phyloP scores from a whole-genome alignment of 1,140 invertebrate species.

The Leptestheria dahalacensis region DNA sequence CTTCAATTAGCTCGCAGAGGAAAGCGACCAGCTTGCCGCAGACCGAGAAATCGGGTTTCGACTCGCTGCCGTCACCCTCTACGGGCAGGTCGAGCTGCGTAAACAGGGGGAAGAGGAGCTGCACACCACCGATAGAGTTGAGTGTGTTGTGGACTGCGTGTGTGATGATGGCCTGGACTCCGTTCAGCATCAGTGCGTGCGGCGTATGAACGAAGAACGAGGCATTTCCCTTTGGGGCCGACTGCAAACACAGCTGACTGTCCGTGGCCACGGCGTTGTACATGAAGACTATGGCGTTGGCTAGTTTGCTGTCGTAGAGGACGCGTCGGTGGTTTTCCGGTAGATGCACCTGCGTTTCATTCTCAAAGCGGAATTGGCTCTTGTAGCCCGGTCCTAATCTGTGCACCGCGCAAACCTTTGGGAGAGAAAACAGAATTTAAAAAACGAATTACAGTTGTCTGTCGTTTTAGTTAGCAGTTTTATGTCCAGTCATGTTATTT shows the following conservation, averaged over 20 bases:
- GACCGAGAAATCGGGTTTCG: constrained; percentile 9
- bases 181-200: constrained; percentile 95
- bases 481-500: too few species aligned
- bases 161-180: constrained; percentile 96
- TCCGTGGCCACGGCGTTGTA: constrained; percentile 98
- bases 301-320: constrained; percentile 94
- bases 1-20: constrained; percentile 92
- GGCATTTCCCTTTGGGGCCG: constrained; percentile 87
- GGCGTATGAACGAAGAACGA: constrained; percentile 98
- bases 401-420: constrained; percentile 76
- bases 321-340: constrained; percentile 89
- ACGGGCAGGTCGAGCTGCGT: constrained; percentile 89
- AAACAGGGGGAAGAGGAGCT: constrained; percentile 95
- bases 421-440: too few species aligned
- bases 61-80: constrained; percentile 11
- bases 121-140: constrained; percentile 96
- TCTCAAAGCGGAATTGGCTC: constrained; percentile 97
- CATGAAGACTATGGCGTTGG: constrained; percentile 93
- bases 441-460: too few species aligned
- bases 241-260: constrained; percentile 93
- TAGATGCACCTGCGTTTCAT: constrained; percentile 88
- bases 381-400: constrained; percentile 90
- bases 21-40: constrained; percentile 86
- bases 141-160: constrained; percentile 97
- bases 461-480: too few species aligned